Evolutionary conservation across 2,888 invertebrate species (phyloP).

Genomic region (Campaea margaritaria): DNA sequence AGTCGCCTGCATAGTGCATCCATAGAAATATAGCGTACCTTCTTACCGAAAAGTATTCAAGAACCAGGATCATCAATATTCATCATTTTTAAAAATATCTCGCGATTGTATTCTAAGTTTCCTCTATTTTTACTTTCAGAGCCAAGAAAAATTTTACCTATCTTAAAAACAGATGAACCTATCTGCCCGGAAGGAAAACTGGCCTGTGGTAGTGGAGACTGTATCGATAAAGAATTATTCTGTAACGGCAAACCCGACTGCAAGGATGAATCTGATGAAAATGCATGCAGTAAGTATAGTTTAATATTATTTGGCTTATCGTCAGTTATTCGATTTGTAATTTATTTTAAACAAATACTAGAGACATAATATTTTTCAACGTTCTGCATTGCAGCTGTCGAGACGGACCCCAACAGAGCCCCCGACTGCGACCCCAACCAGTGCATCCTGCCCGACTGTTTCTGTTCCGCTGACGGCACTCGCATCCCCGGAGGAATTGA

Average conservation of each 20-base stretch:
- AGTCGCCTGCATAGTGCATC: constrained; percentile 50
- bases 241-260: constrained; percentile 97
- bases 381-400: constrained; percentile 88
- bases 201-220: constrained; percentile 96
- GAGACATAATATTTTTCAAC: background rate
- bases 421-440: constrained; percentile 96
- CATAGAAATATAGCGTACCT: constrained; percentile 16
- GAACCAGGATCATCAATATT: constrained; percentile 9
- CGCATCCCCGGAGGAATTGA: constrained; percentile 94
- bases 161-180: constrained; percentile 96
- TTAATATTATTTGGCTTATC: background rate
- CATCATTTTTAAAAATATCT: background rate
- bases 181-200: constrained; percentile 95
- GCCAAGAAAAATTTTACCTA: constrained; percentile 94
- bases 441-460: constrained; percentile 95
- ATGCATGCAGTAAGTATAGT: constrained; percentile 94
- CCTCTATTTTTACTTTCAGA: constrained; percentile 84
- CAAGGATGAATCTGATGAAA: constrained; percentile 97
- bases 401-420: constrained; percentile 95
- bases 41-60: background rate
- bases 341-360: background rate
- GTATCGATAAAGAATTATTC: constrained; percentile 95
- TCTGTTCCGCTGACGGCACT: constrained; percentile 96
- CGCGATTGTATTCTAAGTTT: constrained; percentile 1
- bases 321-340: background rate